Conservation (phyloP, 2,797 vertebrate genomes). For the Lithobates pipiens region DNA sequence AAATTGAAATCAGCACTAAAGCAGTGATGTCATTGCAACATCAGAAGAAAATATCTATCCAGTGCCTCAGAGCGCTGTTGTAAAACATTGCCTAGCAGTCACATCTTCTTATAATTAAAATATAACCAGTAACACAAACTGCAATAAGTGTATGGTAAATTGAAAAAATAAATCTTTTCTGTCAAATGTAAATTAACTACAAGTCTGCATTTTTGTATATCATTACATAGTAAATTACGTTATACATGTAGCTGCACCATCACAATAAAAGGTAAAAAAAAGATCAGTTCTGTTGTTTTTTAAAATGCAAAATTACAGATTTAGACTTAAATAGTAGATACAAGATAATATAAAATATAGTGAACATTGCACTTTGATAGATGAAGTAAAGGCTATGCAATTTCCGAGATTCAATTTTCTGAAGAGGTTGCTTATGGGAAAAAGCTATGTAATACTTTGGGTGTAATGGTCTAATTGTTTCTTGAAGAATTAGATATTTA, state of each 20-base stretch:
- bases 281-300: constrained; percentile 11
- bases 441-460: constrained; percentile 70
- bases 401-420: constrained; percentile 69
- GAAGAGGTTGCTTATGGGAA: constrained; percentile 71
- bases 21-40: neutral
- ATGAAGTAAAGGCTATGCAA: constrained; percentile 54
- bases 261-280: constrained; percentile 29
- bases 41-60: neutral
- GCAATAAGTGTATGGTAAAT: constrained; percentile 22
- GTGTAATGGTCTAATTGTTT: constrained; percentile 69
- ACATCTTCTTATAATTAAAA: constrained; percentile 45
- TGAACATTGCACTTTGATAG: constrained; percentile 51
- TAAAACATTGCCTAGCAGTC: constrained; percentile 16
- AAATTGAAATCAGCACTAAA: neutral
- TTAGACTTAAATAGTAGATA: constrained; percentile 27
- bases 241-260: constrained; percentile 24
- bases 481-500: constrained; percentile 67
- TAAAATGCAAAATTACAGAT: constrained; percentile 39
- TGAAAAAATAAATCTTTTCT: constrained; percentile 41
- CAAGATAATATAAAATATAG: constrained; percentile 56
- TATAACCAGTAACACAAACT: constrained; percentile 30
- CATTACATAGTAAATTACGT: constrained; percentile 19
- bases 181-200: constrained; percentile 45
- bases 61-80: constrained; percentile 2
- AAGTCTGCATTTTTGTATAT: constrained; percentile 35